Percentiles rank a stretch among this genome's conserved stretches.
phyloP scores from a whole-genome alignment of 1,140 invertebrate species.

The Drosophila pseudoobscura region DNA sequence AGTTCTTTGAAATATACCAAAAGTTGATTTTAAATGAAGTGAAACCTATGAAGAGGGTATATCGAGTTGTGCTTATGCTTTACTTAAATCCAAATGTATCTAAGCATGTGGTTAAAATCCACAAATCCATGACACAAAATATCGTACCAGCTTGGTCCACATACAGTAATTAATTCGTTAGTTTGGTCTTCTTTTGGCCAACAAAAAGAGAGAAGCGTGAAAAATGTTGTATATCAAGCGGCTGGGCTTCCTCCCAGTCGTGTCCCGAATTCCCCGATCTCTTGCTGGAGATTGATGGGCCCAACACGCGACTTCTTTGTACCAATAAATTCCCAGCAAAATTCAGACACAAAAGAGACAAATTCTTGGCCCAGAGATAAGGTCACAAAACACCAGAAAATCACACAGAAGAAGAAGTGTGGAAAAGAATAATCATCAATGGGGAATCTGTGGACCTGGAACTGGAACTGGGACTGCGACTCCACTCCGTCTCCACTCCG shows the following conservation, averaged over 20 bases:
- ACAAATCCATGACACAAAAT: too few species aligned
- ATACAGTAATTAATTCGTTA: conserved; percentile 33
- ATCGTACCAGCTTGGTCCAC: too few species aligned
- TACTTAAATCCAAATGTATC: too few species aligned
- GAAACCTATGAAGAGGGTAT: too few species aligned
- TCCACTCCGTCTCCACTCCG: too few species aligned
- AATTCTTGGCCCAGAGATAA: conserved; percentile 58
- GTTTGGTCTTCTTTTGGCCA: conserved; percentile 1
- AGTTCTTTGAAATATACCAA: too few species aligned
- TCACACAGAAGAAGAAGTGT: conserved; percentile 23
- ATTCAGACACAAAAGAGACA: conserved; percentile 50
- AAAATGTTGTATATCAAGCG: conserved; percentile 57
- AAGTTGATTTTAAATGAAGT: too few species aligned
- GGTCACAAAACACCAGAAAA: conserved; percentile 24
- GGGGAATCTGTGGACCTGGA: conserved; percentile 5
- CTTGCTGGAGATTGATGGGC: conserved; percentile 74
- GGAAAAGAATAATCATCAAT: conserved; percentile 48
- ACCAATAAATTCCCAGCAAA: conserved; percentile 80
- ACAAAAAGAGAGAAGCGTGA: conserved; percentile 45
- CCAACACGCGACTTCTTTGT: conserved; percentile 71
- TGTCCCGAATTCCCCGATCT: conserved; percentile 31
- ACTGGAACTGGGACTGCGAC: conserved; percentile 3
- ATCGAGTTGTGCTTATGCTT: too few species aligned
- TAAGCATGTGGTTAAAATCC: too few species aligned
- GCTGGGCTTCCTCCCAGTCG: conserved; percentile 6